These are phyloP conservation scores for Zoroaster sp. DNA, from an alignment of 53 echinoderm and acorn worm genomes.

Conservation along the genomic window DNA sequence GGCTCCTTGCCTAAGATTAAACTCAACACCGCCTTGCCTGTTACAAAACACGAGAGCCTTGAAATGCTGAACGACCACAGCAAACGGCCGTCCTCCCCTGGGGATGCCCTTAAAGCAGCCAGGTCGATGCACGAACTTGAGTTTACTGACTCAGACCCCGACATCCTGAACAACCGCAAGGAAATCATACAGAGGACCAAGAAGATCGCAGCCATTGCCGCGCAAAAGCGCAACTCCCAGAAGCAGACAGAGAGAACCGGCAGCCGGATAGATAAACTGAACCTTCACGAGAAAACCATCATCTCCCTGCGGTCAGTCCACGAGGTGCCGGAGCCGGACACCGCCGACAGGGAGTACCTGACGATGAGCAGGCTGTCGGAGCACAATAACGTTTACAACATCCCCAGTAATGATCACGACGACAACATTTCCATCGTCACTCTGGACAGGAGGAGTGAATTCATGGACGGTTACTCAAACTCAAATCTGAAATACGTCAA, in stretches of 20 bases:
- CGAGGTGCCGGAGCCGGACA: conserved; percentile 66
- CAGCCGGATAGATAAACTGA: conserved; percentile 56
- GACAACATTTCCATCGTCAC: conserved; percentile 56
- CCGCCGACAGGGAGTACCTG: conserved; percentile 55
- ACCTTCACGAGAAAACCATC: conserved; percentile 65
- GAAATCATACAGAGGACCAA: conserved; percentile 88
- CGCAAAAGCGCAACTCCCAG: conserved; percentile 81
- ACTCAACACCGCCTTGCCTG: conserved; percentile 44
- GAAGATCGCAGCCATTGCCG: conserved; percentile 90
- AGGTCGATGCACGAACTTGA: conserved; percentile 74
- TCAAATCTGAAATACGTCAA: background rate
- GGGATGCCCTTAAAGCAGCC: conserved; percentile 20
- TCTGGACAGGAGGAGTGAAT: conserved; percentile 49
- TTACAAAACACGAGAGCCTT: conserved; percentile 73
- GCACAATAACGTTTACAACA: conserved; percentile 50
- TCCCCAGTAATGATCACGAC: conserved; percentile 24
- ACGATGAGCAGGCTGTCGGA: conserved; percentile 60
- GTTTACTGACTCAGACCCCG: conserved; percentile 55
- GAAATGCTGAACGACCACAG: conserved; percentile 47
- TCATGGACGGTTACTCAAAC: background rate
- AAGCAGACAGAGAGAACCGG: conserved; percentile 39
- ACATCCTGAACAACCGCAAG: conserved; percentile 59
- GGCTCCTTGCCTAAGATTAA: conserved; percentile 52
- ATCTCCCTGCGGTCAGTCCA: conserved; percentile 65
- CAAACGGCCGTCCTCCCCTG: conserved; percentile 48